These are phyloP conservation scores for Cephus spinipes DNA, from an alignment of 2,888 invertebrate genomes.

Conservation along the genomic window DNA sequence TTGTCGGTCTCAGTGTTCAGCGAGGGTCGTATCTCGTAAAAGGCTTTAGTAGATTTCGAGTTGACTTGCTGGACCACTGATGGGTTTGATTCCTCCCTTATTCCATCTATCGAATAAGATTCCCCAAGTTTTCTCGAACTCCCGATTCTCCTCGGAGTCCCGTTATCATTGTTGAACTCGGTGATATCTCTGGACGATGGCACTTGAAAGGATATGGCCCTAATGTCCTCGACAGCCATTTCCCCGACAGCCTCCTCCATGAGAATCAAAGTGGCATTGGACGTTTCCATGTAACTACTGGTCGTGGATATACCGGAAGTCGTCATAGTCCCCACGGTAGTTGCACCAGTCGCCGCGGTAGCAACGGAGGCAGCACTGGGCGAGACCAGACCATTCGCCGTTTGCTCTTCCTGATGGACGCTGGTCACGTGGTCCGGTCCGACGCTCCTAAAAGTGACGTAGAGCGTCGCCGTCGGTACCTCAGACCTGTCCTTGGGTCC, in stretches of 20 bases:
- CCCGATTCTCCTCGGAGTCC: background rate
- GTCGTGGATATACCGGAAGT: background rate
- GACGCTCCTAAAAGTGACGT: background rate
- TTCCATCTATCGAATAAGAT: background rate
- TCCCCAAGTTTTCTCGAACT: background rate
- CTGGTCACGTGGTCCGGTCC: background rate
- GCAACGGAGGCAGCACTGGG: background rate
- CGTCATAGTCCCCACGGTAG: background rate
- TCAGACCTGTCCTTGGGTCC: background rate
- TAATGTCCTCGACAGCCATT: constrained; percentile 29
- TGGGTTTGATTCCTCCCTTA: constrained; percentile 36
- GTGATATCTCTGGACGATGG: constrained; percentile 18
- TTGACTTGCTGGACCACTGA: constrained; percentile 41
- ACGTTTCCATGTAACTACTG: background rate
- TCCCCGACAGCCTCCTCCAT: background rate
- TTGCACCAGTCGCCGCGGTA: background rate
- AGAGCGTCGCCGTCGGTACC: background rate
- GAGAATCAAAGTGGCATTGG: background rate
- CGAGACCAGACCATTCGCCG: background rate
- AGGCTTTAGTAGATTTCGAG: constrained; percentile 49
- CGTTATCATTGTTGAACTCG: background rate
- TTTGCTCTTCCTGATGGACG: background rate
- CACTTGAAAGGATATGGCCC: constrained; percentile 44
- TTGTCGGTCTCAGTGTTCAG: constrained; percentile 50
- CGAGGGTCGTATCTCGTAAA: constrained; percentile 59